These are phyloP conservation scores for Thereva unica DNA, from an alignment of 2,888 invertebrate genomes.

Conservation along the genomic window DNA sequence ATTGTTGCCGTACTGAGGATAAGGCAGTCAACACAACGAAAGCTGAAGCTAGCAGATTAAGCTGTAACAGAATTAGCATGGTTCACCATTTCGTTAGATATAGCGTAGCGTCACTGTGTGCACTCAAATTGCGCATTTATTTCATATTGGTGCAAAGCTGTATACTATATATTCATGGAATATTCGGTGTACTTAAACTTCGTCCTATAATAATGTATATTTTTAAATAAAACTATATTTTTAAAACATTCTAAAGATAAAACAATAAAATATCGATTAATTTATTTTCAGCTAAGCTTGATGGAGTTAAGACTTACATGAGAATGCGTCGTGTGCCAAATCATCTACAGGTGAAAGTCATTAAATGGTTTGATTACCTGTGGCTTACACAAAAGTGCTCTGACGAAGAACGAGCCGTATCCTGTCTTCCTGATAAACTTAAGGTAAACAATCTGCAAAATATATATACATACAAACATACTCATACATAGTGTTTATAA, in stretches of 20 bases:
- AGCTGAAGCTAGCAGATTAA: too few species aligned
- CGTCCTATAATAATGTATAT: too few species aligned
- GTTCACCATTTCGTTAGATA: too few species aligned
- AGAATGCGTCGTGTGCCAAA: conserved; percentile 93
- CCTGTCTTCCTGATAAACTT: conserved; percentile 94
- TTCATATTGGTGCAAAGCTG: too few species aligned
- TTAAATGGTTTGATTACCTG: conserved; percentile 99
- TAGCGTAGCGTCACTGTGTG: too few species aligned
- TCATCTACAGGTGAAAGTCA: conserved; percentile 94
- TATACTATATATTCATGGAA: too few species aligned
- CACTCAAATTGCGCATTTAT: too few species aligned
- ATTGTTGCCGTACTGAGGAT: too few species aligned
- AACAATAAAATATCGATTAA: conserved; percentile 29
- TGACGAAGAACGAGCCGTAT: conserved; percentile 94
- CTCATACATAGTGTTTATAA: background rate
- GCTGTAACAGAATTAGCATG: too few species aligned
- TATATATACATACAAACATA: background rate
- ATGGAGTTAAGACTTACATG: conserved; percentile 99
- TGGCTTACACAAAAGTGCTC: conserved; percentile 99
- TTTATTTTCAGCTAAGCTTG: conserved; percentile 86
- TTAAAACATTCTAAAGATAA: background rate
- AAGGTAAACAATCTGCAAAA: conserved; percentile 61
- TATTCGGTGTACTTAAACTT: too few species aligned
- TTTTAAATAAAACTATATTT: too few species aligned
- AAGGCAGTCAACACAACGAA: too few species aligned